These are phyloP conservation scores for Entomobrya proxima DNA, from an alignment of 2,888 invertebrate genomes.

Conservation along the genomic window DNA sequence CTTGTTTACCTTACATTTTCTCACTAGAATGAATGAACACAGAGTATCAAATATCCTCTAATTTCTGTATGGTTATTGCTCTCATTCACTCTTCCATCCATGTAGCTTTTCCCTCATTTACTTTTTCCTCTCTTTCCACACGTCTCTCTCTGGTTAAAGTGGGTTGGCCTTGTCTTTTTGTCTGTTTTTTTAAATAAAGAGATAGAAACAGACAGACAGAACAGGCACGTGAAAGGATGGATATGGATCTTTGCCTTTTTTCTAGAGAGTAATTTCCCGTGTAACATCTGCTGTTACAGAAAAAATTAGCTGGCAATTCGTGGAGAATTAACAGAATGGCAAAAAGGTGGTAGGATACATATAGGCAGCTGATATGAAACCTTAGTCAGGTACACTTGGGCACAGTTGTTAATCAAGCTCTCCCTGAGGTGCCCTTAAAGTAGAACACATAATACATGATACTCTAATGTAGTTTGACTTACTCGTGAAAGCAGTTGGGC, in stretches of 20 bases:
- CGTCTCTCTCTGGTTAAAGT: no score
- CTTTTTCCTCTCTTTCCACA: no score
- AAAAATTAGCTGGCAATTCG: conserved; percentile 5
- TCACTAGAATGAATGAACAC: not conserved
- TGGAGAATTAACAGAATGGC: not conserved
- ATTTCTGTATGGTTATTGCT: not conserved
- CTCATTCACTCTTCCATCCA: no score
- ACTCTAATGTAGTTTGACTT: not conserved
- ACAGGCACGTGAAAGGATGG: no score
- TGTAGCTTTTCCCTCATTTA: no score
- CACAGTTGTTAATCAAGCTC: no score
- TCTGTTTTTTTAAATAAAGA: not conserved
- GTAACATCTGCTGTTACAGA: conserved; percentile 8
- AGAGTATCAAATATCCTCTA: not conserved
- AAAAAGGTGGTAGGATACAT: not conserved
- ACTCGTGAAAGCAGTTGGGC: no score
- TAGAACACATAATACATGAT: not conserved
- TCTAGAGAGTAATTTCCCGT: conserved; percentile 1
- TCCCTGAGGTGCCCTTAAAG: conserved; percentile 9
- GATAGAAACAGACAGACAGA: not conserved
- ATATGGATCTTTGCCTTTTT: not conserved
- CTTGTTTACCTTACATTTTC: not conserved
- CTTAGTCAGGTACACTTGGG: no score
- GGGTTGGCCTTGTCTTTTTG: not conserved
- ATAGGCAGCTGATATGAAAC: not conserved